Evolutionary conservation across 2,888 invertebrate species (phyloP).

Genomic region (Hydraecia micacea): DNA sequence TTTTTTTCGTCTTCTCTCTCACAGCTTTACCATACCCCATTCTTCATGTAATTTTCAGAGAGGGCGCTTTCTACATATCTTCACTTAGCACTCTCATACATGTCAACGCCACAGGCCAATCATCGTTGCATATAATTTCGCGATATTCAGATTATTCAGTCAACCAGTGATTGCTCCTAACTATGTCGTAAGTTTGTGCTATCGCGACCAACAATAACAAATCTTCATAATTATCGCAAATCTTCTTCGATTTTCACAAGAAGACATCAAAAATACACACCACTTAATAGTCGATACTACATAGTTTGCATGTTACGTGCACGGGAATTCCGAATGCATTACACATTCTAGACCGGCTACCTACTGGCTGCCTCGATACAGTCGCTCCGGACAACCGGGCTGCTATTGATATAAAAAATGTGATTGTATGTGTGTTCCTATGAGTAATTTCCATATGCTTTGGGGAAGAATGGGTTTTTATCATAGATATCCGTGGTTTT

Average conservation of each 20-base stretch:
- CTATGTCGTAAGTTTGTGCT: not conserved
- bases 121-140: not conserved
- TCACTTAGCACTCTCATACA: no score
- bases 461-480: not conserved
- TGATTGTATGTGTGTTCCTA: conserved; percentile 34
- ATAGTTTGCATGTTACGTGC: conserved; percentile 36
- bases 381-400: conserved; percentile 43
- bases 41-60: not conserved
- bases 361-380: conserved; percentile 28
- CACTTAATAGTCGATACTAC: conserved; percentile 35
- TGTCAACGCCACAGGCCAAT: not conserved
- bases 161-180: not conserved
- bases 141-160: not conserved
- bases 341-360: conserved; percentile 37
- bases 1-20: not conserved
- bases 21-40: not conserved
- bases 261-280: conserved; percentile 21
- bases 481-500: no score
- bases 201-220: not conserved
- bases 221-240: no score
- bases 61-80: not conserved
- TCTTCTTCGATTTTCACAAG: not conserved
- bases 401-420: conserved; percentile 50
- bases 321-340: conserved; percentile 51
- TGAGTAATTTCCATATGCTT: not conserved